These are phyloP conservation scores for Botrylloides violaceus DNA, from an alignment of 23 tunicate species.

Conservation along the genomic window DNA sequence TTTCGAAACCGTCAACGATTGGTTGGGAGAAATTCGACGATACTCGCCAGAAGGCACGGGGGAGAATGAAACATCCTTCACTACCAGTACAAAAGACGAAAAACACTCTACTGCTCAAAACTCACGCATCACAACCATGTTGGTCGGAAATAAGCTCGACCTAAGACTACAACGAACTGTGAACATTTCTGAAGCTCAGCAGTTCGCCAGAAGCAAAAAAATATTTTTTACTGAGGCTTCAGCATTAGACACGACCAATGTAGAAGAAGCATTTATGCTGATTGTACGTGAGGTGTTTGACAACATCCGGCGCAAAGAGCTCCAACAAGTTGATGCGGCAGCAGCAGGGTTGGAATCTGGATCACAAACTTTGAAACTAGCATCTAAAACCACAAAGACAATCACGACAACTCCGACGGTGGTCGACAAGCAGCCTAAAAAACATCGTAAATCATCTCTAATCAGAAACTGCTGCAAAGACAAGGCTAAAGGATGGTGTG, in stretches of 20 bases:
- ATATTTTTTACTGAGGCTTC: constrained; percentile 68
- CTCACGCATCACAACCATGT: constrained; percentile 30
- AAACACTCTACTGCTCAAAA: background rate
- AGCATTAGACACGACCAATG: constrained; percentile 64
- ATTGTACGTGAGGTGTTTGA: constrained; percentile 10
- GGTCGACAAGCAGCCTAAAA: background rate
- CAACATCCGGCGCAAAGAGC: constrained; percentile 15
- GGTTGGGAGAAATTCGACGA: constrained; percentile 67
- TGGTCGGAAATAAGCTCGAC: constrained; percentile 83
- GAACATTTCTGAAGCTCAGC: constrained; percentile 31
- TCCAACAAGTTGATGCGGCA: background rate
- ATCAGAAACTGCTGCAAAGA: constrained; percentile 15
- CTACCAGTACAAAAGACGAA: background rate
- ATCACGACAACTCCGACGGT: background rate
- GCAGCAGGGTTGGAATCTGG: constrained; percentile 19
- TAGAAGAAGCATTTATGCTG: constrained; percentile 45
- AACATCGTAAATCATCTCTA: background rate
- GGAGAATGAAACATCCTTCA: background rate
- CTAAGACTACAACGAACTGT: constrained; percentile 50
- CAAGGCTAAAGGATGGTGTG: constrained; percentile 16
- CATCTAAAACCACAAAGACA: background rate
- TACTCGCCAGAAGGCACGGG: background rate
- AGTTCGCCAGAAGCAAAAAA: constrained; percentile 22
- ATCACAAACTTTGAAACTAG: constrained; percentile 7
- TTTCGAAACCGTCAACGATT: constrained; percentile 80